Percentiles rank a stretch among this genome's conserved stretches.
phyloP scores from a whole-genome alignment of 2,113 vertebrate genomes.

The Hippocampus zosterae region DNA sequence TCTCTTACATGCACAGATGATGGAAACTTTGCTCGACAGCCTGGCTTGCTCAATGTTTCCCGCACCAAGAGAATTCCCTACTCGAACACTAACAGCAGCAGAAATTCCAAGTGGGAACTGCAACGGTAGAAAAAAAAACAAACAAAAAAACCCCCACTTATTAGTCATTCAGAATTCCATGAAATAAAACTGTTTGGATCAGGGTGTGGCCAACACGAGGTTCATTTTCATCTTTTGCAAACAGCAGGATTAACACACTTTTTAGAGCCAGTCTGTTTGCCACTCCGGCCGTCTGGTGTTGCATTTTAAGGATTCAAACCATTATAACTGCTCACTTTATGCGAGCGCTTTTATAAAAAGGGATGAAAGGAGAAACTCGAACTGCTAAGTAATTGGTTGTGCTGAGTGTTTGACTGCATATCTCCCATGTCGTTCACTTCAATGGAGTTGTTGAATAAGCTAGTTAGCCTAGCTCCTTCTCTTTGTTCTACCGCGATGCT shows the following conservation, averaged over 20 bases:
- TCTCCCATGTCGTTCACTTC: background rate
- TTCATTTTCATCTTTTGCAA: background rate
- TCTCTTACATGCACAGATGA: conserved; percentile 74
- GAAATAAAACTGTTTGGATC: background rate
- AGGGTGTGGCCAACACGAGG: background rate
- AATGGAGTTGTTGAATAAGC: background rate
- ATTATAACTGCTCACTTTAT: too few species aligned
- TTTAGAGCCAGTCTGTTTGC: too few species aligned
- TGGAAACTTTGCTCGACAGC: conserved; percentile 66
- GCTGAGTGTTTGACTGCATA: background rate
- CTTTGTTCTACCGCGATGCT: background rate
- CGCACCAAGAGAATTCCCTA: conserved; percentile 83
- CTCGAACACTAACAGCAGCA: conserved; percentile 78
- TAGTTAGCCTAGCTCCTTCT: background rate
- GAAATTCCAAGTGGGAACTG: conserved; percentile 83
- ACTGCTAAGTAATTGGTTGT: background rate
- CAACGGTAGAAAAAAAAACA: background rate
- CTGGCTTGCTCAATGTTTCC: conserved; percentile 77
- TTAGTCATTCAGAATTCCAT: background rate
- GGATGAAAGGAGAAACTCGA: too few species aligned
- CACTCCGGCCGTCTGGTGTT: too few species aligned
- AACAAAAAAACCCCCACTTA: background rate
- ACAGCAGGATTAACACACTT: too few species aligned
- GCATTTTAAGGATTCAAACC: too few species aligned
- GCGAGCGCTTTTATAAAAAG: too few species aligned